phyloP scores from a whole-genome alignment of 1,140 invertebrate genomes.

The Parasteatoda tepidariorum region DNA sequence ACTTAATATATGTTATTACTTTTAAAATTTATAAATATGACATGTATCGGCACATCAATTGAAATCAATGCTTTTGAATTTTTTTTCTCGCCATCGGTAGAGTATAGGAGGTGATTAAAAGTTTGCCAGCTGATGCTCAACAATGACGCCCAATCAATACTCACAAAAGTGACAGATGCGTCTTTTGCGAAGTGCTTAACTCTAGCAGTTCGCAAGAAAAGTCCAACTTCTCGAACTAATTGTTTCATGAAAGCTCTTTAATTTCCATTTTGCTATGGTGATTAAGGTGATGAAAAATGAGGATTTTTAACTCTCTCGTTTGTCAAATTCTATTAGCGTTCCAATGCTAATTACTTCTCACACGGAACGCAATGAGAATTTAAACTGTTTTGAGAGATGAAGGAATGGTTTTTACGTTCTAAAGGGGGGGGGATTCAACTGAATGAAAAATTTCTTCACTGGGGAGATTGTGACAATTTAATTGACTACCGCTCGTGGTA shows the following conservation, averaged over 20 bases:
- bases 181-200: neutral
- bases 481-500: slow-evolving; percentile 3
- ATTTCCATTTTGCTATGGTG: slow-evolving; percentile 10
- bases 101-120: neutral
- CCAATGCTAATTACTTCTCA: slow-evolving; percentile 18
- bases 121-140: slow-evolving; percentile 14
- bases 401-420: neutral
- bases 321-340: slow-evolving; percentile 30
- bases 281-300: slow-evolving; percentile 10
- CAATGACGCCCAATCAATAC: neutral
- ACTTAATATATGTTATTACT: no score
- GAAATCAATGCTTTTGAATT: no score
- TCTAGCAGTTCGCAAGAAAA: neutral
- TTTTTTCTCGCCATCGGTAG: no score
- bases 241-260: slow-evolving; percentile 5
- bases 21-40: no score
- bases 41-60: no score
- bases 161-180: neutral
- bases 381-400: slow-evolving; percentile 21
- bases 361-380: slow-evolving; percentile 17
- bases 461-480: slow-evolving; percentile 9
- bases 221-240: neutral
- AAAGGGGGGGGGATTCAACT: no score
- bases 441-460: neutral
- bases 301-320: slow-evolving; percentile 4